A percentile compares a stretch with the other conserved stretches of the same genome.
Evolutionary conservation across 2,888 invertebrate species (phyloP).

Genomic region (Yponomeuta evonymella): DNA sequence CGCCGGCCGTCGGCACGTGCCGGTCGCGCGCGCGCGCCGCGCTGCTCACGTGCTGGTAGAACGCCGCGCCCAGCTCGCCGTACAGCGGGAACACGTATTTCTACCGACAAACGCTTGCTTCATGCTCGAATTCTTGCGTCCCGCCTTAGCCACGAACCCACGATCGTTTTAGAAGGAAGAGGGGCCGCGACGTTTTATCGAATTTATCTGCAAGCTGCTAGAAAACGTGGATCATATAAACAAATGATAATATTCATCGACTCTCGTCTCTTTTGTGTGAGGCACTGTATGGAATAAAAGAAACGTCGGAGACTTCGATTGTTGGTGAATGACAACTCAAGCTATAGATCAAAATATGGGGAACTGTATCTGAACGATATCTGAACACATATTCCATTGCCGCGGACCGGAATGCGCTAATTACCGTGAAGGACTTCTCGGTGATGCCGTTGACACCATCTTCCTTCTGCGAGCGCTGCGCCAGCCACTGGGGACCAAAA

Average conservation of each 20-base stretch:
- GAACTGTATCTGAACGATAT: no score
- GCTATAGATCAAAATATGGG: no score
- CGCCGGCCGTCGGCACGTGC: slow-evolving; percentile 78
- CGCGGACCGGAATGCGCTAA: slow-evolving; percentile 27
- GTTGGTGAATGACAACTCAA: no score
- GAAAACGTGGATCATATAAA: no score
- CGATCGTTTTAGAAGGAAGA: no score
- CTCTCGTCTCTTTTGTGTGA: background rate
- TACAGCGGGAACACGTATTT: slow-evolving; percentile 88
- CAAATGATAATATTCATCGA: no score
- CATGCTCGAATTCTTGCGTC: no score
- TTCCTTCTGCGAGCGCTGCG: slow-evolving; percentile 81
- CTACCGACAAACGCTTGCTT: slow-evolving; percentile 44
- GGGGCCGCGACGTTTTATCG: no score
- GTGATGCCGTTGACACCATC: slow-evolving; percentile 84
- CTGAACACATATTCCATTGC: no score
- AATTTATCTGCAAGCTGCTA: no score
- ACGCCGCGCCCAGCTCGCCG: slow-evolving; percentile 80
- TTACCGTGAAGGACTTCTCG: slow-evolving; percentile 78
- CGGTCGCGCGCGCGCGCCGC: slow-evolving; percentile 75
- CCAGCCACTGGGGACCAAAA: slow-evolving; percentile 76
- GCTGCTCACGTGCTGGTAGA: slow-evolving; percentile 80
- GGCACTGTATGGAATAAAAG: background rate
- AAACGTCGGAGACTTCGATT: no score
- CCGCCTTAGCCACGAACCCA: no score